Conservation (phyloP, 2,888 invertebrate genomes). For the Phortica okadai region DNA sequence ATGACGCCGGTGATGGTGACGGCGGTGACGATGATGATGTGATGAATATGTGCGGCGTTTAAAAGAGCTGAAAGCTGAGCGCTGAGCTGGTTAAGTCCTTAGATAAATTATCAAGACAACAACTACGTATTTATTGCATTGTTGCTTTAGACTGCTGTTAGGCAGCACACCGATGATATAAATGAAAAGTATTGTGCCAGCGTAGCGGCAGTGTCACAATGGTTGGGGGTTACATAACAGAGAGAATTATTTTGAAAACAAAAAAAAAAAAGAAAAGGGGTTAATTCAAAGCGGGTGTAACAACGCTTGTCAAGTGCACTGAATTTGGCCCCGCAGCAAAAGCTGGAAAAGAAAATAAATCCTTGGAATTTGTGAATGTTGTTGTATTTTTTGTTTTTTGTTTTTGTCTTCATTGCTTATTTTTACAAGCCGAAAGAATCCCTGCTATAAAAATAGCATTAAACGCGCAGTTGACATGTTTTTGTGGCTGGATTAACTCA, state of each 20-base stretch:
- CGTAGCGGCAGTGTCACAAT: neutral
- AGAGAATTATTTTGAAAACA: neutral
- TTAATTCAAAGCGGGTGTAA: neutral
- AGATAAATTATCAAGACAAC: slow-evolving; percentile 49
- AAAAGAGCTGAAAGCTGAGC: slow-evolving; percentile 21
- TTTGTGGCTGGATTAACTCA: slow-evolving; percentile 65
- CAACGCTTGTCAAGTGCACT: neutral
- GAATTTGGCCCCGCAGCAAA: slow-evolving; percentile 7
- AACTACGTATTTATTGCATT: slow-evolving; percentile 14
- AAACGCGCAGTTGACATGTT: slow-evolving; percentile 43
- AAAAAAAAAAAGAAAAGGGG: neutral
- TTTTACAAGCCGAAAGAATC: neutral
- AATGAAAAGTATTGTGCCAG: slow-evolving; percentile 21
- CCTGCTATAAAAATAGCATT: slow-evolving; percentile 14
- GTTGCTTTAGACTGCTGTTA: slow-evolving; percentile 18
- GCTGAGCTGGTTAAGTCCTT: slow-evolving; percentile 41
- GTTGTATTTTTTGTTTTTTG: neutral
- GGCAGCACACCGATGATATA: slow-evolving; percentile 21
- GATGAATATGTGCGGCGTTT: slow-evolving; percentile 28
- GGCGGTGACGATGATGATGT: slow-evolving; percentile 7
- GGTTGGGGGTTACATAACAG: neutral
- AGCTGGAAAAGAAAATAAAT: neutral
- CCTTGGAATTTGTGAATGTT: neutral
- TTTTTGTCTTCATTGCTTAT: neutral
- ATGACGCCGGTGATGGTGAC: neutral